phyloP scores from a whole-genome alignment of 2,797 vertebrate species.

The Acrocephalus scirpaceus region DNA sequence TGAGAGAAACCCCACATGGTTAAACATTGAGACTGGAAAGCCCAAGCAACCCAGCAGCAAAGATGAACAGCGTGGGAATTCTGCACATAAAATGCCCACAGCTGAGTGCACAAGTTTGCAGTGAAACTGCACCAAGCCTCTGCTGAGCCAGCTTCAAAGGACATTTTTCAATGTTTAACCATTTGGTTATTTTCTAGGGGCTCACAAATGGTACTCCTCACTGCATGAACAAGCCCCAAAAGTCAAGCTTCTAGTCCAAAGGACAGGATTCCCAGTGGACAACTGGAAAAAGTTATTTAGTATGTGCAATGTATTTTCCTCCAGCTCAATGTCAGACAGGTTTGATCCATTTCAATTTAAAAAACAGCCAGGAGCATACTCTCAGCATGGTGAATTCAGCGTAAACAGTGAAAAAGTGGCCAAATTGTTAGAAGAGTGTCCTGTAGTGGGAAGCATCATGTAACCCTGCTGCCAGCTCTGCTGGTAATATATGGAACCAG shows the following conservation, averaged over 20 bases:
- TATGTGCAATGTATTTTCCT: neutral
- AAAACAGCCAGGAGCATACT: constrained; percentile 15
- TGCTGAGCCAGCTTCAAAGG: neutral
- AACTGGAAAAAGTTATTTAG: neutral
- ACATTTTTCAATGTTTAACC: neutral
- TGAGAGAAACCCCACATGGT: rapidly evolving
- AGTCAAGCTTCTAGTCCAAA: neutral
- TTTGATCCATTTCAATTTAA: constrained; percentile 35
- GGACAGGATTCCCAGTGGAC: neutral
- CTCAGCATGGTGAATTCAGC: constrained; percentile 20
- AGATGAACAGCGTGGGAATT: neutral
- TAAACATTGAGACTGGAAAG: neutral
- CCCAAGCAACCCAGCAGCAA: neutral
- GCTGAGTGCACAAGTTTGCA: neutral
- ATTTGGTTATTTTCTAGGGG: neutral
- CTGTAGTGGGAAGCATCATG: neutral
- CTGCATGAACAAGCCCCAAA: neutral
- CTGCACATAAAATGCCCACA: neutral
- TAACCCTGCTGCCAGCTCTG: constrained; percentile 47
- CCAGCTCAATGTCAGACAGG: neutral
- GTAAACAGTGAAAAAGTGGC: neutral
- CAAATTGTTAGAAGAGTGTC: neutral
- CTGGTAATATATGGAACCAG: constrained; percentile 8
- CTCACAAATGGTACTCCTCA: neutral
- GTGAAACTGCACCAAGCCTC: neutral